Evolutionary conservation across 2,113 vertebrate genomes (phyloP).

Genomic region (Guaruba guarouba): DNA sequence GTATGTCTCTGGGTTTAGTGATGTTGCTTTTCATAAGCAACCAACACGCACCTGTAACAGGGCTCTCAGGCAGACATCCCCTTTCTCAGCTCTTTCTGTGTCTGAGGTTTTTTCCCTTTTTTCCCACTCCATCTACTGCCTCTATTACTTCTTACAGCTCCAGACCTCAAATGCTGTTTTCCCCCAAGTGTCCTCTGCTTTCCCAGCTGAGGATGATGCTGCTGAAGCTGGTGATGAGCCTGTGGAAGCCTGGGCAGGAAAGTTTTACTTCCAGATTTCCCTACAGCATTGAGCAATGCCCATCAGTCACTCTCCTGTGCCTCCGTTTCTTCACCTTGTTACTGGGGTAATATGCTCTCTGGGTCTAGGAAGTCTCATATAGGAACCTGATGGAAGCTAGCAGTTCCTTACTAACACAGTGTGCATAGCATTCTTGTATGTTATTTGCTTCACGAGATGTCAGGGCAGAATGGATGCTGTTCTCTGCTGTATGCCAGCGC

Average conservation of each 20-base stretch:
- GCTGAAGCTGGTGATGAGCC: neutral
- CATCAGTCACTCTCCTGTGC: neutral
- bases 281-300: fast-evolving
- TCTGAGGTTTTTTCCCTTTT: neutral
- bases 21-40: neutral
- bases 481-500: neutral
- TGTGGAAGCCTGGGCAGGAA: neutral
- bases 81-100: neutral
- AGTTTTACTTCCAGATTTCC: neutral
- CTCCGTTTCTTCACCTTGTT: neutral
- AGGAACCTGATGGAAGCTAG: neutral
- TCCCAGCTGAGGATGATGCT: neutral
- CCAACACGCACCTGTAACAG: neutral
- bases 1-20: neutral
- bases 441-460: neutral
- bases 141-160: neutral
- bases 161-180: neutral
- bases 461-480: neutral
- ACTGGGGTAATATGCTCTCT: neutral
- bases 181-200: neutral
- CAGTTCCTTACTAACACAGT: neutral
- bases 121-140: neutral
- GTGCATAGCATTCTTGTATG: neutral
- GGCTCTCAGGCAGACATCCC: neutral
- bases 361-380: neutral